A percentile compares a stretch with the other conserved stretches of the same genome.
These are phyloP conservation scores for Eupithecia insigniata DNA, from an alignment of 2,888 invertebrate genomes.

Conservation along the genomic window DNA sequence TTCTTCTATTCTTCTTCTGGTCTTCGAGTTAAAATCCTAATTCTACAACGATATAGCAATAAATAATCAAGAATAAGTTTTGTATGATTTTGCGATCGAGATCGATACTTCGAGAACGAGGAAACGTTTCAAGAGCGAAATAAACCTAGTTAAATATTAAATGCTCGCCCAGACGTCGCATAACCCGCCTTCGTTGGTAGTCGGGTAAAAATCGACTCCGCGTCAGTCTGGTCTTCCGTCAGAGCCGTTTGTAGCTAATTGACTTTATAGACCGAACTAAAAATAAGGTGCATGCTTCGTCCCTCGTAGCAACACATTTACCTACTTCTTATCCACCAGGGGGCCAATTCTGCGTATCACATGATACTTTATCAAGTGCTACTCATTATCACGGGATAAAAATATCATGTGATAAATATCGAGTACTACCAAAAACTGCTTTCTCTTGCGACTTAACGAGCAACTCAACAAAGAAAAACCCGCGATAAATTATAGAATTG, in stretches of 20 bases:
- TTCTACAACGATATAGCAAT: background rate
- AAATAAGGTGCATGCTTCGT: conserved; percentile 55
- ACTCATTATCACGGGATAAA: too few relatives aligned
- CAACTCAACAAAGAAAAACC: too few relatives aligned
- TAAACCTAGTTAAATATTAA: background rate
- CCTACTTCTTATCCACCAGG: conserved; percentile 24
- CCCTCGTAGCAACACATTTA: conserved; percentile 41
- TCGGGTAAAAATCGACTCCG: too few relatives aligned
- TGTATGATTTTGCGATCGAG: background rate
- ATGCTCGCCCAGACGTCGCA: background rate
- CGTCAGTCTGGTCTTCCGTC: background rate
- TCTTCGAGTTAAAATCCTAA: background rate
- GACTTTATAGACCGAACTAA: conserved; percentile 58
- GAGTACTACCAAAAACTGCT: too few relatives aligned
- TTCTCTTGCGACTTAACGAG: too few relatives aligned
- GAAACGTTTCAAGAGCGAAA: background rate
- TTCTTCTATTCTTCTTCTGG: too few relatives aligned
- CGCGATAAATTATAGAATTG: too few relatives aligned
- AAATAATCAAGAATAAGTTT: background rate
- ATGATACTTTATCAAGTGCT: too few relatives aligned
- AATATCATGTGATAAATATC: too few relatives aligned
- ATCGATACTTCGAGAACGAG: background rate
- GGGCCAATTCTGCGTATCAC: too few relatives aligned
- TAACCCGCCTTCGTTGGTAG: too few relatives aligned
- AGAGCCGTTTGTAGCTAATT: conserved; percentile 42